phyloP scores from a whole-genome alignment of 2,797 vertebrate species.

The Prunella strophiata region DNA sequence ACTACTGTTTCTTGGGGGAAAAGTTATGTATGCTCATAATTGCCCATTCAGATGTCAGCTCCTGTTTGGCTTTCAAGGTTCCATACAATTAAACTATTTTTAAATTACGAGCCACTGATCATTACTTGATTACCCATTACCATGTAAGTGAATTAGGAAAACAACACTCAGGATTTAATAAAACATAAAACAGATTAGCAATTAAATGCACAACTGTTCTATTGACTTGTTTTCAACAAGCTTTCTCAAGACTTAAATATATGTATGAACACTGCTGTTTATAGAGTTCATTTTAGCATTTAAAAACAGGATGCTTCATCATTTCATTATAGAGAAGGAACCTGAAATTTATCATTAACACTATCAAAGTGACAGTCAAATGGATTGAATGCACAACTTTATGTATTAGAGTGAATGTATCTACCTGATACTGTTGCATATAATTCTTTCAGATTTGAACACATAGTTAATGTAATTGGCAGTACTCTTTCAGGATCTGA shows the following conservation, averaged over 20 bases:
- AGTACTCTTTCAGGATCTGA: neutral
- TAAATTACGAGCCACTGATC: neutral
- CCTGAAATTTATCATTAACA: neutral
- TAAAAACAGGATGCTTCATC: neutral
- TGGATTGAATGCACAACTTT: neutral
- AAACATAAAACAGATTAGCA: conserved; percentile 33
- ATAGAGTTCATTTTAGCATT: neutral
- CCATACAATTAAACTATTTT: neutral
- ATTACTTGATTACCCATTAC: conserved; percentile 17
- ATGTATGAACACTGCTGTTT: neutral
- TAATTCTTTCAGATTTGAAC: neutral
- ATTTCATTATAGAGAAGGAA: neutral
- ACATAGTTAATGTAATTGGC: neutral
- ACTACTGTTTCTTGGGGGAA: neutral
- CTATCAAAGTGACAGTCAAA: neutral
- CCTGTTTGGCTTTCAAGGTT: neutral
- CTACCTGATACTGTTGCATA: neutral
- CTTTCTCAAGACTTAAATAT: neutral
- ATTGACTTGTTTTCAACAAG: conserved; percentile 21
- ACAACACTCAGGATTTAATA: conserved; percentile 37
- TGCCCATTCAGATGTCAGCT: neutral
- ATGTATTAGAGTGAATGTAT: neutral
- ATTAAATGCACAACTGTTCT: conserved; percentile 14
- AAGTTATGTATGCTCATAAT: neutral
- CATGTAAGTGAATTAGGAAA: conserved; percentile 27